These are phyloP conservation scores for Morpho deidamia DNA, from an alignment of 2,888 invertebrate genomes.

Conservation along the genomic window DNA sequence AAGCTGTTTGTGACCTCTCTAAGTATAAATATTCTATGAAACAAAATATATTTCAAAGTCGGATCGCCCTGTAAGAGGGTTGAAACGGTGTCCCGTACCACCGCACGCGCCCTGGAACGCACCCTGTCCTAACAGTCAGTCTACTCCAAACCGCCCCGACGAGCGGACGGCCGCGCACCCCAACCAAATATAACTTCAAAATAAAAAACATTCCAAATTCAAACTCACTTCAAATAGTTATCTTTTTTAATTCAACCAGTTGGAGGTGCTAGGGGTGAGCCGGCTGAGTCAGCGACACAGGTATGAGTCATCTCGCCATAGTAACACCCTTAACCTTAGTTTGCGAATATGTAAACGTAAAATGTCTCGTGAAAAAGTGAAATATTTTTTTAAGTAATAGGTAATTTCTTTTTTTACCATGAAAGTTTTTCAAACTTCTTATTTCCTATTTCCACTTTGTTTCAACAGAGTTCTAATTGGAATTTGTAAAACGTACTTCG, in stretches of 20 bases:
- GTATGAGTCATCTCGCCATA: constrained; percentile 72
- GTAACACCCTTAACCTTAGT: constrained; percentile 63
- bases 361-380: constrained; percentile 18
- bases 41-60: neutral
- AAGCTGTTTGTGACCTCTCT: no score
- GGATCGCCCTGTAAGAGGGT: constrained; percentile 51
- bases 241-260: constrained; percentile 10
- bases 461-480: no score
- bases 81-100: constrained; percentile 37
- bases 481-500: neutral
- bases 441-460: no score
- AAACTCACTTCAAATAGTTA: constrained; percentile 16
- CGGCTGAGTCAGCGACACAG: constrained; percentile 67
- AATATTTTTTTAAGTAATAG: constrained; percentile 10
- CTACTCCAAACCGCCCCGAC: constrained; percentile 57
- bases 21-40: no score
- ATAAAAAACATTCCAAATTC: constrained; percentile 22
- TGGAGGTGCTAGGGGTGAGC: constrained; percentile 53
- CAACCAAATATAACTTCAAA: constrained; percentile 36
- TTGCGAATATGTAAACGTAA: constrained; percentile 24
- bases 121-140: constrained; percentile 56
- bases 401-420: neutral
- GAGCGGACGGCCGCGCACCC: constrained; percentile 70
- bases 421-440: no score
- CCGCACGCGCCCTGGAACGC: constrained; percentile 59